Evolutionary conservation across 2,888 invertebrate species (phyloP).

Genomic region (Acanthosepion pharaonis): DNA sequence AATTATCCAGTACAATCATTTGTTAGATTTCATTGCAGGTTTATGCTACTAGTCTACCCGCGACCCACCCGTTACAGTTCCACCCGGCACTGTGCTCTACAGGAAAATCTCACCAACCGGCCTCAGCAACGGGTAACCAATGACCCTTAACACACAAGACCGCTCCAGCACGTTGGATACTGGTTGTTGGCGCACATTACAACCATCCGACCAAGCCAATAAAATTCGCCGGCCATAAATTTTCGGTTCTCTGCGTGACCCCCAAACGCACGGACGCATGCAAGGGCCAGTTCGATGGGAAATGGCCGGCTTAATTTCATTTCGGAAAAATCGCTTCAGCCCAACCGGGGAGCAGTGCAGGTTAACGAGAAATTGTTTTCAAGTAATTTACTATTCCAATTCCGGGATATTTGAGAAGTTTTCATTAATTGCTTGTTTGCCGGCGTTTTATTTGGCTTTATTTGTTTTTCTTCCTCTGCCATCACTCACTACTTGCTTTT

Average conservation of each 20-base stretch:
- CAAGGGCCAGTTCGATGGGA: not conserved
- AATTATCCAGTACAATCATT: not conserved
- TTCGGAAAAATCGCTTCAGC: constrained; percentile 11
- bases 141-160: not conserved
- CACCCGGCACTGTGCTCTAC: not conserved
- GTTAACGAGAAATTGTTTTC: constrained; percentile 33
- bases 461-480: not conserved
- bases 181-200: constrained; percentile 33
- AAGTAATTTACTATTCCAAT: constrained; percentile 33
- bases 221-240: constrained; percentile 33
- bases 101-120: not conserved
- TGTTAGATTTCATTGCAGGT: not conserved
- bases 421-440: not conserved
- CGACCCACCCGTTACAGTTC: not conserved
- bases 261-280: constrained; percentile 18
- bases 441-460: not conserved
- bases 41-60: not conserved
- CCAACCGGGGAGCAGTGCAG: constrained; percentile 4
- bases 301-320: constrained; percentile 1
- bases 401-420: not conserved
- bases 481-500: not conserved
- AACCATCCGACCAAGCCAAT: constrained; percentile 2
- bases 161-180: constrained; percentile 33
- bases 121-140: not conserved
- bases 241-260: not conserved